Percentiles rank a stretch among this genome's conserved stretches.
These are phyloP conservation scores for Reticulitermes speratus DNA, from an alignment of 1,140 invertebrate genomes.

Conservation along the genomic window DNA sequence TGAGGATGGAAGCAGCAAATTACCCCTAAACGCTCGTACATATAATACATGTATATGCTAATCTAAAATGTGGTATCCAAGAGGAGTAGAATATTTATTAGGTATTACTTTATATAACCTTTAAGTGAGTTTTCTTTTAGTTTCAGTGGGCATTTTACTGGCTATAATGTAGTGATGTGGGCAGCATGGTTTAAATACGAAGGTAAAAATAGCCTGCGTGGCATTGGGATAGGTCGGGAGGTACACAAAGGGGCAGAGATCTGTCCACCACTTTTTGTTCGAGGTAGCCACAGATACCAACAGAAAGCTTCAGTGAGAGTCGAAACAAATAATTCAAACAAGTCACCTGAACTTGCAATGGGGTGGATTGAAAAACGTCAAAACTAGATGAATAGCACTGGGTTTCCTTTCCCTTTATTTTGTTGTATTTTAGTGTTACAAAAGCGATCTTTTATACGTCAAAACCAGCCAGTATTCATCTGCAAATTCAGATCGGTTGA, in stretches of 20 bases:
- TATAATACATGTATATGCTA: too few relatives aligned
- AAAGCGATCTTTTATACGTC: neutral
- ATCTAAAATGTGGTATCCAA: too few relatives aligned
- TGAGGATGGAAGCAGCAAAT: too few relatives aligned
- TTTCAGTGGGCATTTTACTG: too few relatives aligned
- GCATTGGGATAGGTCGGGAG: neutral
- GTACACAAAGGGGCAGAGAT: neutral
- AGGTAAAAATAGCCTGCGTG: neutral
- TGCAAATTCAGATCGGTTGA: slow-evolving; percentile 10
- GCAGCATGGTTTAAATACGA: neutral
- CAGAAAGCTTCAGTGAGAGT: neutral
- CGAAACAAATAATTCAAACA: slow-evolving; percentile 16
- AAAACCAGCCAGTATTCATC: neutral
- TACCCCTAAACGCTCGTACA: too few relatives aligned
- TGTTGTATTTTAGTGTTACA: neutral
- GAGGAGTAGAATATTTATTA: too few relatives aligned
- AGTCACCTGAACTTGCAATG: neutral
- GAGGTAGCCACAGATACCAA: neutral
- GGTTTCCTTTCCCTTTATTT: neutral
- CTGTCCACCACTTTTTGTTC: neutral
- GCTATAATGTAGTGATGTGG: neutral
- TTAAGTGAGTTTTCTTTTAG: too few relatives aligned
- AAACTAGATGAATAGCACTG: neutral
- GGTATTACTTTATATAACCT: too few relatives aligned
- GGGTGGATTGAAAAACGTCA: neutral